These are phyloP conservation scores for Drosophila austrosaltans DNA, from an alignment of 2,888 invertebrate genomes.

Conservation along the genomic window DNA sequence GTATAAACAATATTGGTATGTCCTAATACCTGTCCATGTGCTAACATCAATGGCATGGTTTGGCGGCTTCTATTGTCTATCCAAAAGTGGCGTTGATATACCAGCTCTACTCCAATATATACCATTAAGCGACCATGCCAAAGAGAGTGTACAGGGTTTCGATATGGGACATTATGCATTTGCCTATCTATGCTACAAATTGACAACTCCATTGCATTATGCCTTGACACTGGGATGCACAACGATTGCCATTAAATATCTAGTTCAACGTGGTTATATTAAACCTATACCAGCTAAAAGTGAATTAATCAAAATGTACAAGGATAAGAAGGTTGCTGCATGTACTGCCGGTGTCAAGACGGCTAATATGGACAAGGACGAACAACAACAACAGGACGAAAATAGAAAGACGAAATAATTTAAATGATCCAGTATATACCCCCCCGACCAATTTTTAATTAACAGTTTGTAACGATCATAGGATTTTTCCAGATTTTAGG, in stretches of 20 bases:
- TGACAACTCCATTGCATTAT: constrained; percentile 95
- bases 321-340: constrained; percentile 44
- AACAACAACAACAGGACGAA: too few relatives aligned
- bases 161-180: constrained; percentile 95
- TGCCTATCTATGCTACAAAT: constrained; percentile 96
- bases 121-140: constrained; percentile 90
- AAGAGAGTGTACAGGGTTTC: constrained; percentile 90
- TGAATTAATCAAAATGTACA: constrained; percentile 86
- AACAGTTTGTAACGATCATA: background rate
- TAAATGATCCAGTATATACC: too few relatives aligned
- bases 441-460: too few relatives aligned
- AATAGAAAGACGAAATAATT: too few relatives aligned
- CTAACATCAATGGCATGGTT: constrained; percentile 95
- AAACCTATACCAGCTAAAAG: constrained; percentile 91
- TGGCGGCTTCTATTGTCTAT: constrained; percentile 92
- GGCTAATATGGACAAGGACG: constrained; percentile 15
- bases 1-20: constrained; percentile 98
- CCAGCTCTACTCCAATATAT: constrained; percentile 90
- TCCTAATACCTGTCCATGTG: constrained; percentile 95
- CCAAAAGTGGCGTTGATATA: constrained; percentile 96
- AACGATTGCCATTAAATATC: constrained; percentile 91
- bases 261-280: constrained; percentile 91
- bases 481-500: constrained; percentile 35
- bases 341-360: constrained; percentile 54
- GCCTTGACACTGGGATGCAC: constrained; percentile 97